Percentiles rank a stretch among this genome's conserved stretches.
Conservation (phyloP, 2,113 vertebrate genomes). For the Polyodon spathula region DNA sequence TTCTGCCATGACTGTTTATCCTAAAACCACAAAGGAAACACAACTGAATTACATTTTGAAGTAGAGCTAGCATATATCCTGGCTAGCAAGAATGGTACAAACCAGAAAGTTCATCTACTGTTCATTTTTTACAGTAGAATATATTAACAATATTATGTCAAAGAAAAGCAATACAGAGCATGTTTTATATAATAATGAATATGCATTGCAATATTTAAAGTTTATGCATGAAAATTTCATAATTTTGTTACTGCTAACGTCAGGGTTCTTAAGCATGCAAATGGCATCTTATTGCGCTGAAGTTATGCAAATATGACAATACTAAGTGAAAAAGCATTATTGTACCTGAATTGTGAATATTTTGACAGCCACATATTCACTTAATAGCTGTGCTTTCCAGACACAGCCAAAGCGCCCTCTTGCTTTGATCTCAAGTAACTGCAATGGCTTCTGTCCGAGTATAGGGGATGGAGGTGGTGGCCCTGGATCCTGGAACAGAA, state of each 20-base stretch:
- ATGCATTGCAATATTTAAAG: too few species aligned
- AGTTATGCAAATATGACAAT: neutral
- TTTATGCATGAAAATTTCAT: too few species aligned
- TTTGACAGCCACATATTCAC: constrained; percentile 88
- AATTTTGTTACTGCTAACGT: too few species aligned
- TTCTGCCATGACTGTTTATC: constrained; percentile 98
- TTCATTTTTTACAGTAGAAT: too few species aligned
- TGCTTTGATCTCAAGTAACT: constrained; percentile 90
- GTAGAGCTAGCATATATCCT: neutral
- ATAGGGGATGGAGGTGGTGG: constrained; percentile 81
- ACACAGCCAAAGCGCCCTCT: constrained; percentile 93
- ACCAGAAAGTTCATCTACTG: neutral
- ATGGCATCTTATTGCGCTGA: neutral
- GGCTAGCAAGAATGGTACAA: neutral
- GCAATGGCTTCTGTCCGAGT: constrained; percentile 85
- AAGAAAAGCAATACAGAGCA: too few species aligned
- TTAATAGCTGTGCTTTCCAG: constrained; percentile 94
- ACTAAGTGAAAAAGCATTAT: neutral
- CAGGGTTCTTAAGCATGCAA: neutral
- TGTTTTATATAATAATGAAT: too few species aligned
- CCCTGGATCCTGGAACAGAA: constrained; percentile 71
- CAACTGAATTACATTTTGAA: neutral
- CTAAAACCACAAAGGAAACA: constrained; percentile 38
- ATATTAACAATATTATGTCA: too few species aligned
- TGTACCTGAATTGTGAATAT: constrained; percentile 94